phyloP scores from a whole-genome alignment of 2,797 vertebrate genomes.

The Anguilla anguilla region DNA sequence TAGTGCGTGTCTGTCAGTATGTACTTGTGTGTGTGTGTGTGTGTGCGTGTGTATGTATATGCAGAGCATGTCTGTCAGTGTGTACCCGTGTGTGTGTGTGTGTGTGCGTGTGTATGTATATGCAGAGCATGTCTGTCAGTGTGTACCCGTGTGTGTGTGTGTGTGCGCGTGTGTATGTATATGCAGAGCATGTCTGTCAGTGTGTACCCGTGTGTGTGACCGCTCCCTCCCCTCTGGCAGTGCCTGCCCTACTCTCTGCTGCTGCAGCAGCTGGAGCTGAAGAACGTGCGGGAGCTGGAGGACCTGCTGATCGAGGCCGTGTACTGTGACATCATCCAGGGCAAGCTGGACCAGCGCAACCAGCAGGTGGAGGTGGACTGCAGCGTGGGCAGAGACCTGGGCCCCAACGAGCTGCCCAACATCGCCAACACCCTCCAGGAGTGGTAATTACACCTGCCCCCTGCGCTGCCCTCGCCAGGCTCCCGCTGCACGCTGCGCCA shows the following conservation, averaged over 20 bases:
- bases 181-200: neutral
- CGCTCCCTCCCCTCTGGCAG: constrained; percentile 60
- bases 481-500: too few species aligned
- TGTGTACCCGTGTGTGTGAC: neutral
- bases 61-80: too few species aligned
- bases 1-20: too few species aligned
- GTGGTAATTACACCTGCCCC: constrained; percentile 74
- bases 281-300: constrained; percentile 95
- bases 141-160: too few species aligned
- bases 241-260: constrained; percentile 98
- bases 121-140: neutral
- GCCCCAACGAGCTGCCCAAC: constrained; percentile 93
- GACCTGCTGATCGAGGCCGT: constrained; percentile 97
- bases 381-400: constrained; percentile 95
- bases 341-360: constrained; percentile 97
- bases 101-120: neutral
- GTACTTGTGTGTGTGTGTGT: neutral
- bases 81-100: neutral
- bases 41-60: too few species aligned
- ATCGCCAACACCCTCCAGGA: constrained; percentile 96
- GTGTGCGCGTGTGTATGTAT: neutral
- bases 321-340: constrained; percentile 99
- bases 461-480: neutral
- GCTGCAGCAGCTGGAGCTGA: constrained; percentile 95
- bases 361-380: constrained; percentile 98